phyloP scores from a whole-genome alignment of 2,888 invertebrate genomes.

The Aphodius sticticus region DNA sequence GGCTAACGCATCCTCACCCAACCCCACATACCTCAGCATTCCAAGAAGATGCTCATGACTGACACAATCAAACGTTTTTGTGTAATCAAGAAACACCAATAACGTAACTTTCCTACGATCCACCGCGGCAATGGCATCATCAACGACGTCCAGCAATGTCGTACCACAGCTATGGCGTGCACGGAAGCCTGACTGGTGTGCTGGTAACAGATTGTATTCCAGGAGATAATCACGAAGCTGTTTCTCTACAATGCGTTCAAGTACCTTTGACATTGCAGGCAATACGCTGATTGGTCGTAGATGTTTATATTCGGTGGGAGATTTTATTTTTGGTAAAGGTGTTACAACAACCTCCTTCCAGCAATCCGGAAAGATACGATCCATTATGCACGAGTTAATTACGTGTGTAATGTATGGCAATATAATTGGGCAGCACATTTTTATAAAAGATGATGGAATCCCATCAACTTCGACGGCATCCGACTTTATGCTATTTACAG shows the following conservation, averaged over 20 bases:
- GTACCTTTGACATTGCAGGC: not conserved
- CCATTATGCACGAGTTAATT: not conserved
- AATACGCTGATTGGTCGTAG: not conserved
- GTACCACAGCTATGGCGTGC: not conserved
- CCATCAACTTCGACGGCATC: too few species aligned
- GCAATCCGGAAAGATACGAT: not conserved
- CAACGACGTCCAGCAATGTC: not conserved
- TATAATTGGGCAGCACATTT: not conserved
- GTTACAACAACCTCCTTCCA: not conserved
- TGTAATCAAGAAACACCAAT: slow-evolving; percentile 5
- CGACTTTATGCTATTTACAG: too few species aligned
- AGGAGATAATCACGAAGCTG: not conserved
- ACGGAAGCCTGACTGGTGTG: not conserved
- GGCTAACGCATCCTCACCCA: too few species aligned
- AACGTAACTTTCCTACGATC: not conserved
- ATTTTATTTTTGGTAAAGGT: not conserved
- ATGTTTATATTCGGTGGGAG: not conserved
- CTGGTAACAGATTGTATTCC: not conserved
- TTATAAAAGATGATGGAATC: too few species aligned
- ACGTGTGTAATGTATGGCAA: not conserved
- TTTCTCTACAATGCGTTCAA: not conserved
- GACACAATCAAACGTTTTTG: not conserved
- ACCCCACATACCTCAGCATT: not conserved
- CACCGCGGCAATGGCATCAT: not conserved
- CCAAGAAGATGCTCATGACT: not conserved